Evolutionary conservation across 2,888 invertebrate genomes (phyloP).

Genomic region (Eupsilia transversa): DNA sequence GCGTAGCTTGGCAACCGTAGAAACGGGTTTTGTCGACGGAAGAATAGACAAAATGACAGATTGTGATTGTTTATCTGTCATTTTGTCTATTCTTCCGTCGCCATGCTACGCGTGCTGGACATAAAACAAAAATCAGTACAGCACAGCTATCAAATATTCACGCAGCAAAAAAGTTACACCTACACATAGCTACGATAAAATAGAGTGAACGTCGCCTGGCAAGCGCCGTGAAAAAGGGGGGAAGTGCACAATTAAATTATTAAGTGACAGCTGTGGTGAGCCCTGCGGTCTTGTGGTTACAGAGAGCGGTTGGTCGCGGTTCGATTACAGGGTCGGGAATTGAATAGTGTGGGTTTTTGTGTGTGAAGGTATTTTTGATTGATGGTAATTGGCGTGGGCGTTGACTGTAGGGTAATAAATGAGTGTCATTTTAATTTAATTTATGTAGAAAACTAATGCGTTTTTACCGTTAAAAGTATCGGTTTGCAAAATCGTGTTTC

Average conservation of each 20-base stretch:
- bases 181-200: conserved; percentile 41
- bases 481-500: background rate
- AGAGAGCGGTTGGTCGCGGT: conserved; percentile 43
- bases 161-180: conserved; percentile 20
- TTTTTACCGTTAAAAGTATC: background rate
- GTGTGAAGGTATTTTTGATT: conserved; percentile 17
- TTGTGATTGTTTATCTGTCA: too few species aligned
- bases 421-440: too few species aligned
- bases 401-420: background rate
- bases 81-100: too few species aligned
- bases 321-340: conserved; percentile 61
- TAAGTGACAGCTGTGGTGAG: conserved; percentile 81
- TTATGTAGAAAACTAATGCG: background rate
- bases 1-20: too few species aligned
- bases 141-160: conserved; percentile 43
- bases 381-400: background rate
- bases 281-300: conserved; percentile 65
- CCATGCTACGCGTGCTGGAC: too few species aligned
- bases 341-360: conserved; percentile 7
- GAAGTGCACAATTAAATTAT: conserved; percentile 86
- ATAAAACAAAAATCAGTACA: conserved; percentile 22
- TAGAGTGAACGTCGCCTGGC: conserved; percentile 39
- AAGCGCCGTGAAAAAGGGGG: conserved; percentile 76
- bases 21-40: too few species aligned
- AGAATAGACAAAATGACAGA: too few species aligned